These are phyloP conservation scores for Protobothrops mucrosquamatus DNA, from an alignment of 2,113 vertebrate species.

Conservation along the genomic window DNA sequence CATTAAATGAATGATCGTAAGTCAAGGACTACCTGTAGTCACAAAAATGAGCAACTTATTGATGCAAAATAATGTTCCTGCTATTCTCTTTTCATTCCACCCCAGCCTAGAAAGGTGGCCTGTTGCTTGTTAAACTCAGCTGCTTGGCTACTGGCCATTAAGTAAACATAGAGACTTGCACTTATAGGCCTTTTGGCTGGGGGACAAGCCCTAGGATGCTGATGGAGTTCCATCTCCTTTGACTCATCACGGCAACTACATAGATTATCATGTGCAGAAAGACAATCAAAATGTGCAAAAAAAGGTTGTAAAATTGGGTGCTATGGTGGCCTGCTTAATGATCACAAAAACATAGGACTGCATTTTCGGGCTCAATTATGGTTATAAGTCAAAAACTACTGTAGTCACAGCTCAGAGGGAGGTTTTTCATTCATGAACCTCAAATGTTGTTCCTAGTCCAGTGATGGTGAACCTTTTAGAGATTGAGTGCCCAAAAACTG, in stretches of 20 bases:
- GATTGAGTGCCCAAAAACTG: too few species aligned
- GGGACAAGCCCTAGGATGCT: not conserved
- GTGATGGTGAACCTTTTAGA: too few species aligned
- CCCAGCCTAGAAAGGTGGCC: not conserved
- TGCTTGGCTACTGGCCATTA: not conserved
- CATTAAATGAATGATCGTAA: too few species aligned
- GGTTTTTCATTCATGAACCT: not conserved
- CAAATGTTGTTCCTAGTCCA: not conserved
- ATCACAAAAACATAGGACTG: too few species aligned
- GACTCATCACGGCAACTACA: not conserved
- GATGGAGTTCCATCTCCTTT: not conserved
- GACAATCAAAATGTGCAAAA: not conserved
- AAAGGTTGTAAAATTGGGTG: too few species aligned
- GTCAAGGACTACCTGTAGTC: not conserved
- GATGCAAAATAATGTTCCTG: not conserved
- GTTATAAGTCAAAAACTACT: not conserved
- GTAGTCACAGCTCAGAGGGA: not conserved
- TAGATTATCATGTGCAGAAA: not conserved
- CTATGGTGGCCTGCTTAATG: too few species aligned
- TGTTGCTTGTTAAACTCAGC: not conserved
- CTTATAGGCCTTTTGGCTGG: not conserved
- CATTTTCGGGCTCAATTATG: too few species aligned
- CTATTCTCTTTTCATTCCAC: not conserved
- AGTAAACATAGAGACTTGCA: not conserved
- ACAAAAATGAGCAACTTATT: not conserved